Evolutionary conservation across 2,888 invertebrate genomes (phyloP).

Genomic region (Nemurella pictetii): DNA sequence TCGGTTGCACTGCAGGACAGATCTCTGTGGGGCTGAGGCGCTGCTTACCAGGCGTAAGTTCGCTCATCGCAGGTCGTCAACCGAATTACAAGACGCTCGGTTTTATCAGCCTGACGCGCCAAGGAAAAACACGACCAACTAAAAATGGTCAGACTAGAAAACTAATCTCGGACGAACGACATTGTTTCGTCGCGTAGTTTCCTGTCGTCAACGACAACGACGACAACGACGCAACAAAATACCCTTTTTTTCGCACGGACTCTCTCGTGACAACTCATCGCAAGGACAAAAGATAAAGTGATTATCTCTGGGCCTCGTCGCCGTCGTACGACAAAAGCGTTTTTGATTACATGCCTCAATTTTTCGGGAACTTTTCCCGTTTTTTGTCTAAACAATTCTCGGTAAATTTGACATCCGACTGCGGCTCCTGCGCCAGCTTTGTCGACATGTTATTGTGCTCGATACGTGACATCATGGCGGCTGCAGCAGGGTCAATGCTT

Average conservation of each 20-base stretch:
- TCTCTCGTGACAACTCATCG: not conserved
- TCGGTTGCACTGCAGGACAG: not conserved
- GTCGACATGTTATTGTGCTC: conserved; percentile 7
- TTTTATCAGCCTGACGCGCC: not conserved
- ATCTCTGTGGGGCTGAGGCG: not conserved
- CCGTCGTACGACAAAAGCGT: not conserved
- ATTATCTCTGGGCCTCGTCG: not conserved
- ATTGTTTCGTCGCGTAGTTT: conserved; percentile 1
- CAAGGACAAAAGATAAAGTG: conserved; percentile 16
- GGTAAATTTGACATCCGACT: conserved; percentile 16
- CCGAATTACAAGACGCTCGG: not conserved
- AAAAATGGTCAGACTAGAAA: not conserved
- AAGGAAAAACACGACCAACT: not conserved
- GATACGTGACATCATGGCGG: conserved; percentile 21
- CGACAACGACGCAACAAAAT: too few species aligned
- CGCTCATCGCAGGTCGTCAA: conserved; percentile 6
- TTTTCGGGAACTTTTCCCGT: not conserved
- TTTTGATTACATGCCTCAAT: conserved; percentile 20
- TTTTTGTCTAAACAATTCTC: conserved; percentile 5
- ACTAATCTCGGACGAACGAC: not conserved
- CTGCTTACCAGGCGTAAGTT: not conserved
- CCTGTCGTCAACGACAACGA: not conserved
- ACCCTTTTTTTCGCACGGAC: not conserved
- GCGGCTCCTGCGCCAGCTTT: conserved; percentile 7
- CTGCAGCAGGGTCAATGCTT: conserved; percentile 22